Percentiles rank a stretch among this genome's conserved stretches.
Conservation (phyloP, 2,888 invertebrate species). For the Volucella inanis region DNA sequence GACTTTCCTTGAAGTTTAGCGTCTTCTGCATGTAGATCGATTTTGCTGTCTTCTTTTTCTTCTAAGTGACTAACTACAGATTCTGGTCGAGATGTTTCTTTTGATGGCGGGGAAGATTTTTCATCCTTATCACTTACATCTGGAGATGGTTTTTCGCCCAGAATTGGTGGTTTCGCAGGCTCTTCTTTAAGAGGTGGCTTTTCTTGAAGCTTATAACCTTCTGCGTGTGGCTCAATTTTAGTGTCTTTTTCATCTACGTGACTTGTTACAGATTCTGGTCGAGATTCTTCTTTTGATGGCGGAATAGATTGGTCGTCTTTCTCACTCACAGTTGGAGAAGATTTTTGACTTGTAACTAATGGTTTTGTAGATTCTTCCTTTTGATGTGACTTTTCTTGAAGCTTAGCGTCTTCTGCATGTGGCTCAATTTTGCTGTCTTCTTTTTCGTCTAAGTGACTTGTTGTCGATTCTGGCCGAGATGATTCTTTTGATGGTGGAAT, state of each 20-base stretch:
- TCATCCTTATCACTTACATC: slow-evolving; percentile 32
- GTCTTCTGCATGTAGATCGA: no score
- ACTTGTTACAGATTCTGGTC: slow-evolving; percentile 5
- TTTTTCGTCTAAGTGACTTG: slow-evolving; percentile 75
- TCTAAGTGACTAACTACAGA: slow-evolving; percentile 44
- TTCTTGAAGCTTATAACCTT: not conserved
- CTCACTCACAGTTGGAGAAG: no score
- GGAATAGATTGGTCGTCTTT: no score
- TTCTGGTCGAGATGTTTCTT: slow-evolving; percentile 49
- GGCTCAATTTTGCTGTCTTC: not conserved
- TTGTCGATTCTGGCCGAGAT: slow-evolving; percentile 61
- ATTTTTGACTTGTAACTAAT: no score
- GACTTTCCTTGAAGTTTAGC: no score
- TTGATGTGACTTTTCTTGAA: no score
- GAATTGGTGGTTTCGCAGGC: not conserved
- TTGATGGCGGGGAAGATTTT: slow-evolving; percentile 23
- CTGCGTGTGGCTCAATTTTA: slow-evolving; percentile 52
- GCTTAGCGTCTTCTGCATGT: no score
- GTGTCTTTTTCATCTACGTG: slow-evolving; percentile 49
- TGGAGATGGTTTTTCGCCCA: slow-evolving; percentile 23
- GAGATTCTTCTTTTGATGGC: no score
- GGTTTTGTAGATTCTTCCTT: no score
- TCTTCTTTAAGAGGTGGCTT: not conserved
- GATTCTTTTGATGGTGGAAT: slow-evolving; percentile 34
- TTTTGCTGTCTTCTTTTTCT: not conserved